These are phyloP conservation scores for Spinus olivaceus DNA, from an alignment of 2,797 vertebrate species.

Conservation along the genomic window DNA sequence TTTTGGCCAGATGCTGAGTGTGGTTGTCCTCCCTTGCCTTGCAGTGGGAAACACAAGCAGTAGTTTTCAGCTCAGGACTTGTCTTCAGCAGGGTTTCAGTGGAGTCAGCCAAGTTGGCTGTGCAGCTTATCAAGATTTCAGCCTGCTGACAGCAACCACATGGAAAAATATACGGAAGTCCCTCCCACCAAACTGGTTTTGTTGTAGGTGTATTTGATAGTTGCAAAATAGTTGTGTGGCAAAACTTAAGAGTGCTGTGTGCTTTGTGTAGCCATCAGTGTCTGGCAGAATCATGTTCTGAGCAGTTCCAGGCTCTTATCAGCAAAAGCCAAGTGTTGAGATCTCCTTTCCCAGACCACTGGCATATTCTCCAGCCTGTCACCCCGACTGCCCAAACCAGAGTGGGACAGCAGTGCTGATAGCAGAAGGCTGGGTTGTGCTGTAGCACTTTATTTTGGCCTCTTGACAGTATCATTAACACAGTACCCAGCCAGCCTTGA, in stretches of 20 bases:
- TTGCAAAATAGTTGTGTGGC: constrained; percentile 24
- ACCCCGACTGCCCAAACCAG: neutral
- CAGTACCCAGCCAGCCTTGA: neutral
- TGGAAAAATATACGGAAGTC: constrained; percentile 34
- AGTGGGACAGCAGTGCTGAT: neutral
- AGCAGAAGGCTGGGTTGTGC: neutral
- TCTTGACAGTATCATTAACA: constrained; percentile 22
- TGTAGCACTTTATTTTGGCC: constrained; percentile 19
- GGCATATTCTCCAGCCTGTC: neutral
- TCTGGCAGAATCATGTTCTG: neutral
- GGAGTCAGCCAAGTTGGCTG: constrained; percentile 14
- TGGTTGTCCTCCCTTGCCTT: neutral
- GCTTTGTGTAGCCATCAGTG: neutral
- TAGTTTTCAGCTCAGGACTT: constrained; percentile 22
- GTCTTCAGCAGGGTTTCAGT: neutral
- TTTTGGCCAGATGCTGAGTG: neutral
- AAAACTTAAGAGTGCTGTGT: neutral
- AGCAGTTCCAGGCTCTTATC: neutral
- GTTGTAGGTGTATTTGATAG: constrained; percentile 16
- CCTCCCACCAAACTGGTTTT: constrained; percentile 38
- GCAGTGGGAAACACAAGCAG: neutral
- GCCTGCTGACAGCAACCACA: constrained; percentile 34
- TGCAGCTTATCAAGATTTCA: neutral
- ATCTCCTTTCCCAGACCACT: constrained; percentile 35
- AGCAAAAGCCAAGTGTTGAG: neutral